Base-by-base conservation (phyloP, 2,888 invertebrate species). In the Caenorhabditis auriculariae region DNA sequence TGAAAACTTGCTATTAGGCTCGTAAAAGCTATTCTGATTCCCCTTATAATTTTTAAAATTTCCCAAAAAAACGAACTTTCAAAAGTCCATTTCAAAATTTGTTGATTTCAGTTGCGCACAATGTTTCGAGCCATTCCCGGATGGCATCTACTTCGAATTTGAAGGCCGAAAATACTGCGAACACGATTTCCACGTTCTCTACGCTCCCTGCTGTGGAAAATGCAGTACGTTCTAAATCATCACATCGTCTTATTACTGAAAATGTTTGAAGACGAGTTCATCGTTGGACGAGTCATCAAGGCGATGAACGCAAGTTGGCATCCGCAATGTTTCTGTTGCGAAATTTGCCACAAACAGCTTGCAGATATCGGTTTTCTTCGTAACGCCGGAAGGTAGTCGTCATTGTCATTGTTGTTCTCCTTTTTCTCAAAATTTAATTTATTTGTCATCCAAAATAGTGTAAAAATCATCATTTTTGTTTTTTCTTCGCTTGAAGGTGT, bases 221-320 rank as follows among this genome's bases (percentile, higher is more conserved):
- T 92, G 92, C 83, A 89, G 90, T 84, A 88, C 88, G 86, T 75
- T 48, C 23, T 19, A 53, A 51, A 23, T 46, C 6, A 17, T 4
- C 17, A 41, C 9, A 9, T 17, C 38, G 29, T 29, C 17, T 15
- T n/a, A 52, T 50, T 47, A 46, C 44, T 32, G n/a, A 15, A 24
- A 9, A 23, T 7, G 17, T 49, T 64, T 72, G 27, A 46, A 74
- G 74, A 78, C 52, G 93, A 94, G 84, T 98, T 98, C 83, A 92
- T 98, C 60, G 93, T 96, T 82, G 98, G 98, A 0, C 88, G 98
- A 56, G 98, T 99, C 43, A 98, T 99, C 82, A 98, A 98, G 83
- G 98, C 98, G 0, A 95, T 98, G 93, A 93, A 95, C 81, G 88
- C 91, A 29, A 94, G 91, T 83, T 99, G 98, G 98, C 98, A 99